Percentiles rank a stretch among this genome's conserved stretches.
These are phyloP conservation scores for Leguminivora glycinivorella DNA, from an alignment of 1,140 invertebrate genomes.

Conservation along the genomic window DNA sequence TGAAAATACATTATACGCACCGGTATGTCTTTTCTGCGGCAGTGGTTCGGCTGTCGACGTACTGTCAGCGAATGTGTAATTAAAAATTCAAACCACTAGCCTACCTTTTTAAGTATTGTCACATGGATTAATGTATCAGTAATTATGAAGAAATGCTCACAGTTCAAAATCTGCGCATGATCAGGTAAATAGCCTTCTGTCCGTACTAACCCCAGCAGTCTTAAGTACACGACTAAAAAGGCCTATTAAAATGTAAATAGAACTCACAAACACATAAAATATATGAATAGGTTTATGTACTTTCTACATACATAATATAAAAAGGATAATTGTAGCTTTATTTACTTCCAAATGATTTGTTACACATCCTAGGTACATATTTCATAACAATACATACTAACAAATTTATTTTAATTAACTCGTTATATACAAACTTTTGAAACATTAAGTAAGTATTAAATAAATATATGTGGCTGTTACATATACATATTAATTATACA, in stretches of 20 bases:
- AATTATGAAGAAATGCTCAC: background rate
- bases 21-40: too few species aligned
- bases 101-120: background rate
- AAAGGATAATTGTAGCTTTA: background rate
- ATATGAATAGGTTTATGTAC: background rate
- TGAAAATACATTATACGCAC: too few species aligned
- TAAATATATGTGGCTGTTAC: background rate
- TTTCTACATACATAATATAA: background rate
- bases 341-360: background rate
- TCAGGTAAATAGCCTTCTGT: background rate
- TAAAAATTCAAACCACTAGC: too few species aligned
- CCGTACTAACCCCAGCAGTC: constrained; percentile 22
- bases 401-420: background rate
- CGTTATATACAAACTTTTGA: too few species aligned
- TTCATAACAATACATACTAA: constrained; percentile 1
- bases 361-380: background rate
- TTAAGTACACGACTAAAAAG: constrained; percentile 9
- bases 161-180: background rate
- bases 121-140: background rate
- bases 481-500: too few species aligned
- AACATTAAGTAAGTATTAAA: background rate
- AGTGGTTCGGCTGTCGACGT: too few species aligned
- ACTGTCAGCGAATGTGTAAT: too few species aligned
- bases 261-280: constrained; percentile 12
- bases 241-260: background rate